Evolutionary conservation across 2,797 vertebrate genomes (phyloP).

Genomic region (Salarias fasciatus): DNA sequence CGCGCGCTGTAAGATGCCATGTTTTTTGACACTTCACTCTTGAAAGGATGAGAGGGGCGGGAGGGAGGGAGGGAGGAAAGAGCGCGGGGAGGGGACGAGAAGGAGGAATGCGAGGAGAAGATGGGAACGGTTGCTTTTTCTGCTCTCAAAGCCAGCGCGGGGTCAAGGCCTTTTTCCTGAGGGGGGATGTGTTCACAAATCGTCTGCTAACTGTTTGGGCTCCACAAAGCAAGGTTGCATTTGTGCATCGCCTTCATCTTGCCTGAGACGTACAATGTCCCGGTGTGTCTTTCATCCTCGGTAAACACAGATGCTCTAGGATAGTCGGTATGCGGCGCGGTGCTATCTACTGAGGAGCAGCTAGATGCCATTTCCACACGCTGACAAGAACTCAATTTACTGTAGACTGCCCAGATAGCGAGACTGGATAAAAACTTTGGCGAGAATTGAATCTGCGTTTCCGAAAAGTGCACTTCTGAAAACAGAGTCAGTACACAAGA

Average conservation of each 20-base stretch:
- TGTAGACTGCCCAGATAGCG: conserved; percentile 34
- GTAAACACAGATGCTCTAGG: conserved; percentile 71
- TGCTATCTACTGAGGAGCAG: conserved; percentile 67
- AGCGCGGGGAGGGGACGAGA: conserved; percentile 4
- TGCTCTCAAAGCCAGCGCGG: conserved; percentile 36
- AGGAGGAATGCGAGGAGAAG: conserved; percentile 43
- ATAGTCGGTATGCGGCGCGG: conserved; percentile 40
- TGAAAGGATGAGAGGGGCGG: conserved; percentile 65
- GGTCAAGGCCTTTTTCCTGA: conserved; percentile 65
- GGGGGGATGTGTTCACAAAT: conserved; percentile 62
- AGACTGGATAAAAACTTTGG: conserved; percentile 28
- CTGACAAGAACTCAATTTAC: conserved; percentile 53
- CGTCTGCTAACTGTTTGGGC: conserved; percentile 61
- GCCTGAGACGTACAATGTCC: conserved; percentile 56
- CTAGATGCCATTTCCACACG: conserved; percentile 53
- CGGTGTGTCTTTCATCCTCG: conserved; percentile 59
- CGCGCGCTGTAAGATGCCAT: conserved; percentile 77
- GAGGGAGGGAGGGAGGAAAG: conserved; percentile 13
- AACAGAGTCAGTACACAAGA: conserved; percentile 25
- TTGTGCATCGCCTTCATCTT: conserved; percentile 61
- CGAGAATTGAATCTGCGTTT: conserved; percentile 31
- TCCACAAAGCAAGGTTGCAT: conserved; percentile 61
- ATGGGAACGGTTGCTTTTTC: conserved; percentile 47
- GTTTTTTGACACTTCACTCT: conserved; percentile 78
- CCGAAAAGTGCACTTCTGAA: conserved; percentile 9